phyloP scores from a whole-genome alignment of 2,888 invertebrate genomes.

The Bombylius major region DNA sequence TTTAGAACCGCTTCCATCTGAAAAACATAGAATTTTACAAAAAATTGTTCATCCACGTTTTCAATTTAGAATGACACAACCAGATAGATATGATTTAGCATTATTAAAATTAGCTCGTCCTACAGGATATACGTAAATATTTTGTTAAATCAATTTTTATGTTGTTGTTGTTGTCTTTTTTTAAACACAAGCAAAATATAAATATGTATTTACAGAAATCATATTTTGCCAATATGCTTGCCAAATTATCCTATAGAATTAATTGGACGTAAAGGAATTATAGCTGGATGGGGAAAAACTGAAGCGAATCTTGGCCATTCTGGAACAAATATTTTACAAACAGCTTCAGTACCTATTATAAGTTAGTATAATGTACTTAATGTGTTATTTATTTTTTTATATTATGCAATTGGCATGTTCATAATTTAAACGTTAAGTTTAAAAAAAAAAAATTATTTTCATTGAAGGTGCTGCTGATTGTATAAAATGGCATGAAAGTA shows the following conservation, averaged over 20 bases:
- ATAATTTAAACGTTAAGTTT: constrained; percentile 6
- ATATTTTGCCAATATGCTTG: constrained; percentile 69
- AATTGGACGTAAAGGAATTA: constrained; percentile 47
- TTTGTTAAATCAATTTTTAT: background rate
- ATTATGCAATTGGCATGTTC: too few relatives aligned
- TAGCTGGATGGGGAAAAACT: constrained; percentile 79
- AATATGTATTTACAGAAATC: constrained; percentile 36
- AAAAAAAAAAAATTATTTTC: background rate
- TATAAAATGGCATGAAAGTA: constrained; percentile 66
- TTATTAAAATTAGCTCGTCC: constrained; percentile 57
- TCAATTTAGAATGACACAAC: constrained; percentile 68
- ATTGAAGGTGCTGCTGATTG: constrained; percentile 54
- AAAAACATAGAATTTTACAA: constrained; percentile 53
- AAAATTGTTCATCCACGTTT: constrained; percentile 71
- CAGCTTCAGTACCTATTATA: constrained; percentile 69
- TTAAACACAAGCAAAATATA: background rate
- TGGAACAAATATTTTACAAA: constrained; percentile 67
- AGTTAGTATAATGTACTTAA: constrained; percentile 38
- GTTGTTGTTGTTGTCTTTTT: too few relatives aligned
- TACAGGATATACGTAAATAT: constrained; percentile 37
- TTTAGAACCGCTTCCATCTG: constrained; percentile 49
- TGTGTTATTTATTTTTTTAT: too few relatives aligned
- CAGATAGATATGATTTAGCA: constrained; percentile 70
- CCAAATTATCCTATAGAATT: constrained; percentile 42
- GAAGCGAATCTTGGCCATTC: constrained; percentile 58